Evolutionary conservation across 2,113 vertebrate species (phyloP).

Genomic region (Silurus meridionalis): DNA sequence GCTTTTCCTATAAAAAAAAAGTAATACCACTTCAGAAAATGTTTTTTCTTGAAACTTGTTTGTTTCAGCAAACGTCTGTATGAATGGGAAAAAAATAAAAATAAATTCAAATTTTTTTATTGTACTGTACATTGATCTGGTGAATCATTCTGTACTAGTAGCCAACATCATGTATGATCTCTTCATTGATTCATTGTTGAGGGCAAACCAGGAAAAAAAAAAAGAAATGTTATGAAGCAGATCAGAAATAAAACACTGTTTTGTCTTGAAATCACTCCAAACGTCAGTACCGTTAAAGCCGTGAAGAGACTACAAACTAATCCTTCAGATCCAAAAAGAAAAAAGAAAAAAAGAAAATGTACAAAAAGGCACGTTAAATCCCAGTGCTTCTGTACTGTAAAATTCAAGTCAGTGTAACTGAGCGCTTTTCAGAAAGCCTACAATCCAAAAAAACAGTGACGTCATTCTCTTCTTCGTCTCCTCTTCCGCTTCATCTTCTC

Average conservation of each 20-base stretch:
- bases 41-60: constrained; percentile 90
- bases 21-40: constrained; percentile 82
- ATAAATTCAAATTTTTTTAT: constrained; percentile 69
- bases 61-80: constrained; percentile 91
- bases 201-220: constrained; percentile 81
- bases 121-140: constrained; percentile 85
- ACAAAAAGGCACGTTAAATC: constrained; percentile 99
- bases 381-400: constrained; percentile 99
- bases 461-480: constrained; percentile 78
- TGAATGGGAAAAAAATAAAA: constrained; percentile 80
- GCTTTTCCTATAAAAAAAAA: constrained; percentile 77
- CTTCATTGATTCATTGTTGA: constrained; percentile 77
- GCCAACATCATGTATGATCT: constrained; percentile 73
- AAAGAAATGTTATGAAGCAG: constrained; percentile 80
- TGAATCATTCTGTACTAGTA: constrained; percentile 77
- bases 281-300: constrained; percentile 99
- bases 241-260: constrained; percentile 78
- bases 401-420: constrained; percentile 98
- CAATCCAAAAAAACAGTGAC: constrained; percentile 81
- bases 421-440: constrained; percentile 84
- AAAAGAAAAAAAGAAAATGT: constrained; percentile 83
- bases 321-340: constrained; percentile 92
- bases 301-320: constrained; percentile 99
- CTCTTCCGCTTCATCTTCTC: constrained; percentile 69
- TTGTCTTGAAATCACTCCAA: constrained; percentile 85